Evolutionary conservation across 2,888 invertebrate species (phyloP), one percentile per base, ranked within the genome.

Genomic region (Augochlorella aurata): DNA sequence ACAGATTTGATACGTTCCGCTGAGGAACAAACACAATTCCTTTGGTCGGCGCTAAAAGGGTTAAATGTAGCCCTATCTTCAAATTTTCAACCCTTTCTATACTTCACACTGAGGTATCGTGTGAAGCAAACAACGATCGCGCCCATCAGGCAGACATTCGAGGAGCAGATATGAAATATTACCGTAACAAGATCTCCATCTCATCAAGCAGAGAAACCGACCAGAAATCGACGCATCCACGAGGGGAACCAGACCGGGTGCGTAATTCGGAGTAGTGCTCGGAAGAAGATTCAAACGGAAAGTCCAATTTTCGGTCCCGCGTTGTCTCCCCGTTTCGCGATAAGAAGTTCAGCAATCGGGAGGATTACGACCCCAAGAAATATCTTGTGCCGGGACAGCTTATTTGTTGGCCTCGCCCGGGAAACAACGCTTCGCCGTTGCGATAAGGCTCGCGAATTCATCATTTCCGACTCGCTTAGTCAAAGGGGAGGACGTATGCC

Each of bases 401-500:
- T 86, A 86, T 86, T 86, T 88, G 87, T 82, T 85, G 67, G 24
- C 63, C 71, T 21, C 77, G 74, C 58, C 67, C 58, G 63, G 71
- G 77, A 80, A 78, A 85, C 83, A 82, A 81, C 74, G 71, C 65
- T 58, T 58, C 73, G 70, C 44, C 67, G 69, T 75, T 61, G 81
- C 81, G 88, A 89, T 89, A 90, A 90, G 88, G 87, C 81, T 87
- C 85, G 90, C 88, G 90, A 89, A 90, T 90, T 90, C 90, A 89
- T 87, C 89, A 89, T 84, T 88, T 89, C 88, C 87, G 82, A 76
- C 79, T 79, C 79, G 85, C 69, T 80, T 76, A 74, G 81, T 72
- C 76, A 65, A 74, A 69, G 38, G 67, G 74, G 79, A 38, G 45
- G 75, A 44, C 52, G 73, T 47, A 65, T 38, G 73, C 65, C 21